A percentile compares a stretch with the other conserved stretches of the same genome.
Evolutionary conservation across 2,888 invertebrate genomes (phyloP).

Genomic region (Cantharis lateralis): DNA sequence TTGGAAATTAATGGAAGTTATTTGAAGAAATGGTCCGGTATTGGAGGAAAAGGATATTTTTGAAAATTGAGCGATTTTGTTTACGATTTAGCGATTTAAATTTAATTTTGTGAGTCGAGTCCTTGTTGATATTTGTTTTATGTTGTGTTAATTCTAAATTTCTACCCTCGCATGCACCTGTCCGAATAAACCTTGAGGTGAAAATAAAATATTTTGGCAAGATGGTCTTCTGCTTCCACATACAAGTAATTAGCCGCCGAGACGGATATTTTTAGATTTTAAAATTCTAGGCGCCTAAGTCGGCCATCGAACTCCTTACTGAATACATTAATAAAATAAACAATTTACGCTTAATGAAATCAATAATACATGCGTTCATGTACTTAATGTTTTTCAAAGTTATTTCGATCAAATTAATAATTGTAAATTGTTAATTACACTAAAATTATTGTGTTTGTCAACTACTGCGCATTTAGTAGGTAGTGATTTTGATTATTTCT

Average conservation of each 20-base stretch:
- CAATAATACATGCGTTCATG: constrained; percentile 1
- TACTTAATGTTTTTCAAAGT: not conserved
- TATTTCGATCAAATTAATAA: not conserved
- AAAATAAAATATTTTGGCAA: constrained; percentile 49
- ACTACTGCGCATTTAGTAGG: constrained; percentile 1
- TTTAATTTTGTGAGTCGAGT: constrained; percentile 3
- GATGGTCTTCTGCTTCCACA: constrained; percentile 53
- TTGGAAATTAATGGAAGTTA: not conserved
- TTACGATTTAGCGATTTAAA: not conserved
- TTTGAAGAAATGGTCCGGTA: not conserved
- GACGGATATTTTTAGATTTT: constrained; percentile 55
- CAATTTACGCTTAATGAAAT: constrained; percentile 44
- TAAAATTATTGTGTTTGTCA: constrained; percentile 2
- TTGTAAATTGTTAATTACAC: constrained; percentile 1
- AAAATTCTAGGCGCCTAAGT: constrained; percentile 55
- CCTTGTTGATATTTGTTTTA: constrained; percentile 21
- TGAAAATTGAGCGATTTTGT: not conserved
- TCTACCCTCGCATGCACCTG: constrained; percentile 32
- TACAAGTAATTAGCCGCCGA: constrained; percentile 54
- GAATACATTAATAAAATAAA: constrained; percentile 49
- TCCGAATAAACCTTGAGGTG: constrained; percentile 37
- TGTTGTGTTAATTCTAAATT: constrained; percentile 22
- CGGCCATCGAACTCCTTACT: constrained; percentile 55
- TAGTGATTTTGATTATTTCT: constrained; percentile 2
- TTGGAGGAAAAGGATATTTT: not conserved